Evolutionary conservation across 2,113 vertebrate genomes (phyloP).

Genomic region (Thomomys bottae): DNA sequence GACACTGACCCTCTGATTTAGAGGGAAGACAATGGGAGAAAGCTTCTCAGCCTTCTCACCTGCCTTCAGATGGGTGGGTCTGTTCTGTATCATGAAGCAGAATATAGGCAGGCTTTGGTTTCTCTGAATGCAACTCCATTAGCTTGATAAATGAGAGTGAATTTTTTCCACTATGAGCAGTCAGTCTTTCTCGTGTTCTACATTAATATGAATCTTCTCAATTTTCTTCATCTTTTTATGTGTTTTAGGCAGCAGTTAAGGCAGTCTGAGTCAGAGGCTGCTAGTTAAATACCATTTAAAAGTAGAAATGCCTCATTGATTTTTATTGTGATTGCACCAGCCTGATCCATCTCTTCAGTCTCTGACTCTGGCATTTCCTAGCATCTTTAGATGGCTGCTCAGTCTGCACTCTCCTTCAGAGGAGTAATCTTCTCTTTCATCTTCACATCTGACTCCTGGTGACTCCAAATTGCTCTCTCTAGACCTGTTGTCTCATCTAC

Average conservation of each 20-base stretch:
- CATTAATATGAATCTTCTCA: not conserved
- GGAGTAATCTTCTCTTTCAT: not conserved
- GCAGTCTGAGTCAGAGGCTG: slow-evolving; percentile 21
- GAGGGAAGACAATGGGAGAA: not conserved
- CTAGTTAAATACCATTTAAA: slow-evolving; percentile 51
- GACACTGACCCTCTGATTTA: not conserved
- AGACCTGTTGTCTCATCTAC: not conserved
- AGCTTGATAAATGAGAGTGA: not conserved
- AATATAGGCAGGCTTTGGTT: not conserved
- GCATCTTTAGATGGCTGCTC: not conserved
- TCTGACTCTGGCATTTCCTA: slow-evolving; percentile 31
- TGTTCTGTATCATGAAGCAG: not conserved
- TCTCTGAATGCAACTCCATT: slow-evolving; percentile 42
- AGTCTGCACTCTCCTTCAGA: not conserved
- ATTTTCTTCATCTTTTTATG: slow-evolving; percentile 45
- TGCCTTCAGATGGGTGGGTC: not conserved
- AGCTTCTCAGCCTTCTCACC: not conserved
- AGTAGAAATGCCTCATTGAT: slow-evolving; percentile 35
- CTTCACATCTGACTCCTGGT: not conserved
- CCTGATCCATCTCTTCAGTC: not conserved
- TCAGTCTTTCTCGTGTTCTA: not conserved
- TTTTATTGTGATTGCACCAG: slow-evolving; percentile 44
- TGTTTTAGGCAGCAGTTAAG: slow-evolving; percentile 46
- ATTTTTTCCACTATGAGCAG: not conserved
- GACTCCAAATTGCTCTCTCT: not conserved